These are phyloP conservation scores for Anolis sagrei DNA, from an alignment of 2,113 vertebrate genomes.

Conservation along the genomic window DNA sequence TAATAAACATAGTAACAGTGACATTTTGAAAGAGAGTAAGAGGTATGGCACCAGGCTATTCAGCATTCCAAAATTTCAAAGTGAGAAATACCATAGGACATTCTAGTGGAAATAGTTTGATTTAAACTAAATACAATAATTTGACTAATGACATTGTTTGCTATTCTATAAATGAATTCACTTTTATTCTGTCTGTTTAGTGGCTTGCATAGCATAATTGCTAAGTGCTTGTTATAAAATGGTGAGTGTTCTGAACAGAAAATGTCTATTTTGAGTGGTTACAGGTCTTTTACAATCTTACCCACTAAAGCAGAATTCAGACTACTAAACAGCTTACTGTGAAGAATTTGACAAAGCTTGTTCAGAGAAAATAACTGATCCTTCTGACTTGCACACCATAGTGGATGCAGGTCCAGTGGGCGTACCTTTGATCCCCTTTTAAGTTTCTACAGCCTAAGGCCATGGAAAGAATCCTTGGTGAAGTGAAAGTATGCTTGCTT, in stretches of 20 bases:
- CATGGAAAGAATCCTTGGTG: too few relatives aligned
- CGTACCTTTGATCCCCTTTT: too few relatives aligned
- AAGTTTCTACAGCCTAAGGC: too few relatives aligned
- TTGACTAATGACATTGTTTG: background rate
- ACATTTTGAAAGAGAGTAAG: background rate
- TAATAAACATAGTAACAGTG: background rate
- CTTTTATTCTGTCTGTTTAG: background rate
- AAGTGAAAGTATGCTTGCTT: too few relatives aligned
- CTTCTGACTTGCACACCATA: background rate
- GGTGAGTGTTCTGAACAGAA: background rate
- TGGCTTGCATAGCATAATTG: background rate
- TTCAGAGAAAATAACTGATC: background rate
- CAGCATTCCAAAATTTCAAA: background rate
- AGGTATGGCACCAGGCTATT: background rate
- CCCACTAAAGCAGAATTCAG: too few relatives aligned
- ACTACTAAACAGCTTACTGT: too few relatives aligned
- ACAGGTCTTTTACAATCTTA: too few relatives aligned
- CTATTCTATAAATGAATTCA: background rate
- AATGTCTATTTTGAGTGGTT: background rate
- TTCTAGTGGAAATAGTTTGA: background rate
- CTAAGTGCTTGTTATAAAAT: background rate
- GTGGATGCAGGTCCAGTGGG: too few relatives aligned
- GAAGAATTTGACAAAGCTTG: background rate
- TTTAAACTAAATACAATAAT: background rate
- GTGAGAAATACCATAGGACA: background rate